Evolutionary conservation across 2,888 invertebrate species (phyloP).

Genomic region (Microplitis manilae): DNA sequence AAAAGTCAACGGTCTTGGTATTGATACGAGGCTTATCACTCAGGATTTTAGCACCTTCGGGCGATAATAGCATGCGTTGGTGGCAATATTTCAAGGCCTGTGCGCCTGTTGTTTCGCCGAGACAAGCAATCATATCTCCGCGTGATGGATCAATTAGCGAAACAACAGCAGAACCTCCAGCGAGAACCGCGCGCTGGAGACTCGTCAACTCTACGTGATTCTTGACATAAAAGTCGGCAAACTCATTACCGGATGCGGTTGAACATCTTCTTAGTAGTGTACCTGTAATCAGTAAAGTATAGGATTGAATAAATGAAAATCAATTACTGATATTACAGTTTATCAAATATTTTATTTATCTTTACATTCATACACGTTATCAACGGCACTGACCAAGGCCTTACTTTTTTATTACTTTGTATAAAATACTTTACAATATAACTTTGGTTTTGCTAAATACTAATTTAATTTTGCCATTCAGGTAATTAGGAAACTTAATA

Average conservation of each 20-base stretch:
- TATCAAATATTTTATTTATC: slow-evolving; percentile 15
- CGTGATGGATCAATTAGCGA: slow-evolving; percentile 86
- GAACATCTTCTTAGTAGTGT: slow-evolving; percentile 26
- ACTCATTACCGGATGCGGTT: slow-evolving; percentile 65
- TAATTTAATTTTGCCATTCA: background rate
- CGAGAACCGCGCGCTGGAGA: slow-evolving; percentile 85
- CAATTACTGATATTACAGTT: slow-evolving; percentile 17
- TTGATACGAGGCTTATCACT: slow-evolving; percentile 89
- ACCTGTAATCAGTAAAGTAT: slow-evolving; percentile 41
- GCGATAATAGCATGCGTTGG: slow-evolving; percentile 81
- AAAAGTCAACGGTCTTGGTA: slow-evolving; percentile 84
- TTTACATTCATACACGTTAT: background rate
- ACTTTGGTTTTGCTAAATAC: background rate
- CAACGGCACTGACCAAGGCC: background rate
- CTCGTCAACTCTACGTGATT: slow-evolving; percentile 78
- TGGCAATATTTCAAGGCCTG: slow-evolving; percentile 82
- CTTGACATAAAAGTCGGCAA: slow-evolving; percentile 76
- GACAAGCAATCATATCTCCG: slow-evolving; percentile 94
- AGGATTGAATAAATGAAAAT: slow-evolving; percentile 32
- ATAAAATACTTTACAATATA: slow-evolving; percentile 5
- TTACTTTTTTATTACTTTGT: slow-evolving; percentile 22
- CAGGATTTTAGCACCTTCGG: slow-evolving; percentile 85
- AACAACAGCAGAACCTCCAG: slow-evolving; percentile 89
- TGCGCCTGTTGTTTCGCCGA: slow-evolving; percentile 91
- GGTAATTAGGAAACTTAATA: background rate